phyloP scores from a whole-genome alignment of 2,888 invertebrate species.

The Diadegma fenestrale region DNA sequence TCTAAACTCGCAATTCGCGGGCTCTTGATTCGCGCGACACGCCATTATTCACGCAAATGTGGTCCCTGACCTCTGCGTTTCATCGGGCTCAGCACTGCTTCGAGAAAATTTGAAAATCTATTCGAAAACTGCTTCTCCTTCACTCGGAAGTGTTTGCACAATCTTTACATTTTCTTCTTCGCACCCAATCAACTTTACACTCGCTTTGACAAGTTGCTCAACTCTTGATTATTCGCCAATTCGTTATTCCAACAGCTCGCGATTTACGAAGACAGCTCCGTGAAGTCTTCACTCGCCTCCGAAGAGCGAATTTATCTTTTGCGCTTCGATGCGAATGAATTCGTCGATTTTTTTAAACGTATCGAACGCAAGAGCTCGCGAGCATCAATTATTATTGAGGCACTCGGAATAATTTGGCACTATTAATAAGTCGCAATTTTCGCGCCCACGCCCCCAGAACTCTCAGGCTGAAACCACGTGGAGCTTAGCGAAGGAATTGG shows the following conservation, averaged over 20 bases:
- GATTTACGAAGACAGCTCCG: neutral
- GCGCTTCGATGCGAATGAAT: neutral
- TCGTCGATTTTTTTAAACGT: neutral
- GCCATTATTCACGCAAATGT: conserved; percentile 12
- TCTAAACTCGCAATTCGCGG: neutral
- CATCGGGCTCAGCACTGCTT: neutral
- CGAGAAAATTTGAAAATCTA: neutral
- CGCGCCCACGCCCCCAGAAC: neutral
- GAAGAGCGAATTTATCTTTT: neutral
- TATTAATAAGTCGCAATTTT: conserved; percentile 3
- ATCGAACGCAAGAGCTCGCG: neutral
- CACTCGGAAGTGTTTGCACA: neutral
- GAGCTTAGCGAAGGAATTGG: conserved; percentile 48
- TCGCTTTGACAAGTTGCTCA: neutral
- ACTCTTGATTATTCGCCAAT: conserved; percentile 8
- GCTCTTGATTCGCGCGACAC: neutral
- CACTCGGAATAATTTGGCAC: conserved; percentile 14
- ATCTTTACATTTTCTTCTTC: neutral
- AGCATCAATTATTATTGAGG: conserved; percentile 5
- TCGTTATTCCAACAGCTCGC: conserved; percentile 5
- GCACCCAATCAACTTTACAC: neutral
- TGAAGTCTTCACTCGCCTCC: neutral
- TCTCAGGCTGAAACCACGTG: conserved; percentile 55
- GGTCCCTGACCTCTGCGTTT: conserved; percentile 23
- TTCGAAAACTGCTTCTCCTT: neutral